Conservation (phyloP, 2,888 invertebrate genomes). For the Leptothorax acervorum region DNA sequence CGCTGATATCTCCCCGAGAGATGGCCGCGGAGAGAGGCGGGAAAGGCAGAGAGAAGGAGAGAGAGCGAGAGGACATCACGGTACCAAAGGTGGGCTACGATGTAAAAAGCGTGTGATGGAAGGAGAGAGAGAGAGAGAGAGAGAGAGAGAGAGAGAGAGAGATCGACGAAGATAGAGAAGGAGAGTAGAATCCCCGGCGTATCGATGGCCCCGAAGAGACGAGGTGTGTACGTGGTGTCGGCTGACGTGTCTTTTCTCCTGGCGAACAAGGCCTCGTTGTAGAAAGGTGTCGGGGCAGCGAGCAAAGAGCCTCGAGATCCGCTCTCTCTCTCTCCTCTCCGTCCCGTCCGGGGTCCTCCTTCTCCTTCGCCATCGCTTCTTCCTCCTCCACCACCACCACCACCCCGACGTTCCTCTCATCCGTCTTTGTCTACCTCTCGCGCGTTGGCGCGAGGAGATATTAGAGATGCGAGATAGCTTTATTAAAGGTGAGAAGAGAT, state of each 20-base stretch:
- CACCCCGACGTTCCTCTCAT: slow-evolving; percentile 58
- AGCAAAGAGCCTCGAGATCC: slow-evolving; percentile 70
- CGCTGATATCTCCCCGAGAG: slow-evolving; percentile 11
- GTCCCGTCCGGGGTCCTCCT: slow-evolving; percentile 48
- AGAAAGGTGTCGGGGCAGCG: slow-evolving; percentile 76
- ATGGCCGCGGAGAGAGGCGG: slow-evolving; percentile 17
- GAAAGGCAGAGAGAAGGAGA: slow-evolving; percentile 23
- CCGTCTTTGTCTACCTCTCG: slow-evolving; percentile 71
- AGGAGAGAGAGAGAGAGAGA: slow-evolving; percentile 47
- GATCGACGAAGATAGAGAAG: slow-evolving; percentile 51
- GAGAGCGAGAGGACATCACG: slow-evolving; percentile 28
- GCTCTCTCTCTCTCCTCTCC: slow-evolving; percentile 55
- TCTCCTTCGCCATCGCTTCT: slow-evolving; percentile 24
- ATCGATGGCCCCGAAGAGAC: slow-evolving; percentile 76
- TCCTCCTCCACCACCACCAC: not conserved
- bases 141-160: not conserved
- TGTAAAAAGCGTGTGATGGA: slow-evolving; percentile 27
- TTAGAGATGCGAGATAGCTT: slow-evolving; percentile 83
- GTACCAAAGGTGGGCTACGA: not conserved
- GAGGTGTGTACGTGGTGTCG: slow-evolving; percentile 75
- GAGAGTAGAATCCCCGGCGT: slow-evolving; percentile 59
- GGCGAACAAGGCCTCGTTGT: slow-evolving; percentile 80
- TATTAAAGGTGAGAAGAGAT: slow-evolving; percentile 81
- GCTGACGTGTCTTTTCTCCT: slow-evolving; percentile 80
- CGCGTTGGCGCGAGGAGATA: slow-evolving; percentile 73